Base-by-base conservation (phyloP, 2,113 vertebrate genomes). In the Aix galericulata region DNA sequence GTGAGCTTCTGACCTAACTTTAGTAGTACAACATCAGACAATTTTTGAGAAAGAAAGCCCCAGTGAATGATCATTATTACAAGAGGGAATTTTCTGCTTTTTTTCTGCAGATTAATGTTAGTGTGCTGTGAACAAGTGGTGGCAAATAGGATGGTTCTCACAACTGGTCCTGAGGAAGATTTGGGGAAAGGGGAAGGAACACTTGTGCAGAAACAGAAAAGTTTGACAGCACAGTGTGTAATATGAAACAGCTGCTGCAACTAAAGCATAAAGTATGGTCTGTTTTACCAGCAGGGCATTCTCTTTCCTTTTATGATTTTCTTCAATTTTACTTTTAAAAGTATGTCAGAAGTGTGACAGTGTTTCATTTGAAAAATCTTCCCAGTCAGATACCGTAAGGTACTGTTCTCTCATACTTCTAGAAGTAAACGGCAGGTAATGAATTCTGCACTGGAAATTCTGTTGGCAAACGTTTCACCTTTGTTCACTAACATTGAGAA, bases 31-130 rank as follows among this genome's bases (percentile, higher is more conserved):
- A 48, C 22, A 64, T 17, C 44, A 48, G 23, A n/a, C 11, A 20
- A 6, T 26, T 46, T 76, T 29, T 50, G 63, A 92, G 36, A 56
- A 6, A 76, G 23, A 52, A 60, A 58, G 32, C 38, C 56, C 23
- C 0, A 6, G 17, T 60, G 58, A 42, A 81, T 6, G 2, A 18
- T 34, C 36, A 1, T 1, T 78, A n/a, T 40, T 46, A 84, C 5
- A 58, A 56, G 31, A 82, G 82, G 68, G 34, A 8, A 42, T 56
- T 64, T 77, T 0, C 40, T 40, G 40, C 40, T 40, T 26, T 69
- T 75, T 66, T 86, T 16, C 52, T 83, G 55, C 59, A 69, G 34
- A 32, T 67, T 9, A 6, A 77, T 74, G 18, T 91, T 9, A 7
- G 77, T 71, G 31, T 66, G 31, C 48, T 62, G 3, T 16, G 14